phyloP scores from a whole-genome alignment of 2,113 vertebrate genomes.

The Pionites leucogaster region DNA sequence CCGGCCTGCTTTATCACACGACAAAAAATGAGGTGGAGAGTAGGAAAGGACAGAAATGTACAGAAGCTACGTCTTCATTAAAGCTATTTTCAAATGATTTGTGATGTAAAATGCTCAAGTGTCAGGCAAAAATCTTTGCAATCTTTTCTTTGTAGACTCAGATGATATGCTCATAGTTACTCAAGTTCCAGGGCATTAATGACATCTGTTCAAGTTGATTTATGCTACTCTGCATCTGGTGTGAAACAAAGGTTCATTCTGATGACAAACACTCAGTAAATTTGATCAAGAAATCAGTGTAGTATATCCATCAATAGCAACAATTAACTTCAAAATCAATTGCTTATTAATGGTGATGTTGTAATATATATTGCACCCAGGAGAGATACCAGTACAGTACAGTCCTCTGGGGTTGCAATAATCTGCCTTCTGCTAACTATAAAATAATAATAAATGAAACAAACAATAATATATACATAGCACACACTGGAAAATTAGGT shows the following conservation, averaged over 20 bases:
- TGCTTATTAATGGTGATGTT: constrained; percentile 18
- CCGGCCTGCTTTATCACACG: background rate
- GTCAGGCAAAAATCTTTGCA: background rate
- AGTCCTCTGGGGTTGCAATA: background rate
- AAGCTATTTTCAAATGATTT: background rate
- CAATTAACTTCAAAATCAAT: constrained; percentile 13
- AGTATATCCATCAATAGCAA: constrained; percentile 11
- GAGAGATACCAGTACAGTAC: background rate
- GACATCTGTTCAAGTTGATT: background rate
- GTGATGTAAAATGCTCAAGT: background rate
- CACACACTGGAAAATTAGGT: background rate
- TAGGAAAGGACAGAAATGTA: background rate
- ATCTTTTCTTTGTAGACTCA: background rate
- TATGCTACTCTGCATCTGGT: background rate
- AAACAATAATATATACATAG: background rate
- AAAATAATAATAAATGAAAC: background rate
- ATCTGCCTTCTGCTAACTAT: background rate
- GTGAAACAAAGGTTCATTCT: background rate
- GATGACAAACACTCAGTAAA: background rate
- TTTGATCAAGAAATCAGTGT: background rate
- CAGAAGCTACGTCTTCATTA: background rate
- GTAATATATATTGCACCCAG: background rate
- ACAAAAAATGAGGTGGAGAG: background rate
- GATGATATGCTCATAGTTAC: background rate
- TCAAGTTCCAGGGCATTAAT: background rate